Base-by-base conservation (phyloP, 2,113 vertebrate species). In the Petroica traversi region DNA sequence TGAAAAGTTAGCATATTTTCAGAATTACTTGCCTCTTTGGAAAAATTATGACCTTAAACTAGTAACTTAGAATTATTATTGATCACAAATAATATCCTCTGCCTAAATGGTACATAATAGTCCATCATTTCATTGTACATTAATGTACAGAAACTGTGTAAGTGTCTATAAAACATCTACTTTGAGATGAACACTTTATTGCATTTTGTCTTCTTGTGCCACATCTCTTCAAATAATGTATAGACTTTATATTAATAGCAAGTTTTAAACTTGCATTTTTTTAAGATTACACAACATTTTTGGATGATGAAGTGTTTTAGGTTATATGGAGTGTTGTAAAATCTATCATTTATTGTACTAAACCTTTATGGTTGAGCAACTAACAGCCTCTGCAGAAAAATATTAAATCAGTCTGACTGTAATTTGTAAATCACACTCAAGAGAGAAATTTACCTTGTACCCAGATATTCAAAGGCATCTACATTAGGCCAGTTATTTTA, bases 251-350 rank as follows among this genome's bases (percentile, higher is more conserved):
- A 98, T 98, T 97, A 98, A 97, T 92, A 90, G 54, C 77, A 96
- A 95, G 58, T 93, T 96, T 92, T 97, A 97, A 97, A 96, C 92
- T 88, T 88, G 7, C 75, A 52, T 96, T 97, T 97, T 91, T 90
- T 41, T 14, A 89, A 97, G 85, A 95, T 97, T 97, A 93, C 73
- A 93, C 69, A 98, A 88, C 80, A 87, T 96, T 97, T 96, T 96
- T 96, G 83, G 94, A 75, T 96, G 96, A 96, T 97, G 75, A 96
- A 97, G 94, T 97, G 85, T 89, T 94, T 96, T 95, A 62, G 31
- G 29, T 97, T 98, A 97, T 97, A 96, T 85, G 74, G 76, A 94
- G 59, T 88, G 95, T 87, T 94, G 78, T 98, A 98, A 98, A 98
- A 97, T 91, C 68, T 95, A 59, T 97, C 96, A 96, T 96, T 98